phyloP scores from a whole-genome alignment of 2,113 vertebrate species.

The Xyrauchen texanus region DNA sequence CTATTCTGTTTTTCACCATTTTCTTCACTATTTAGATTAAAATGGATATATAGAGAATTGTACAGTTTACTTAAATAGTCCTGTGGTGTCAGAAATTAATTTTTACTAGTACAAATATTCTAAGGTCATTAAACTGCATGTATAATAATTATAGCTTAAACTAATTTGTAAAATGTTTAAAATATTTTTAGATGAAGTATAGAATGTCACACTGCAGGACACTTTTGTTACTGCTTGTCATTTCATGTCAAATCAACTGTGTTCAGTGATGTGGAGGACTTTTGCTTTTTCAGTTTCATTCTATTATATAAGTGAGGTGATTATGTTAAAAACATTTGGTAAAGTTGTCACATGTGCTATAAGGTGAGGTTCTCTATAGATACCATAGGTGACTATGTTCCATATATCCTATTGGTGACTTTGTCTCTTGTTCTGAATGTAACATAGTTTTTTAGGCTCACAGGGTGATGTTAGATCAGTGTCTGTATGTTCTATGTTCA shows the following conservation, averaged over 20 bases:
- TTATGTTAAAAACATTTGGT: background rate
- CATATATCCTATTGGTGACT: slow-evolving; percentile 30
- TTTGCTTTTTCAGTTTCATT: slow-evolving; percentile 5
- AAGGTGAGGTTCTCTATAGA: slow-evolving; percentile 5
- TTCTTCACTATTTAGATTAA: too few species aligned
- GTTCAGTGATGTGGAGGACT: slow-evolving; percentile 27
- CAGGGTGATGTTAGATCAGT: background rate
- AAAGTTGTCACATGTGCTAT: background rate
- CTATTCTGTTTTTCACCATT: too few species aligned
- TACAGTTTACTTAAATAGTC: too few species aligned
- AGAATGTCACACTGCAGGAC: background rate
- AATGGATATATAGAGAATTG: too few species aligned
- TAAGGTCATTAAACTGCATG: too few species aligned
- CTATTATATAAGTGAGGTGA: slow-evolving; percentile 23
- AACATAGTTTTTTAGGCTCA: background rate
- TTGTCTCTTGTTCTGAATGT: slow-evolving; percentile 12
- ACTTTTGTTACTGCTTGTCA: background rate
- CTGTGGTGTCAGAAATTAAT: too few species aligned
- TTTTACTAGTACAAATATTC: too few species aligned
- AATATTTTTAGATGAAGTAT: slow-evolving; percentile 3
- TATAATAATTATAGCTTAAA: too few species aligned
- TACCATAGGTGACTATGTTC: slow-evolving; percentile 31
- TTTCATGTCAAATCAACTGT: background rate
- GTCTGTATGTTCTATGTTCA: slow-evolving; percentile 19
- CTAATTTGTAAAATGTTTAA: background rate